A percentile compares a stretch with the other conserved stretches of the same genome.
phyloP scores from a whole-genome alignment of 2,113 vertebrate species.

The Paratilapia polleni region DNA sequence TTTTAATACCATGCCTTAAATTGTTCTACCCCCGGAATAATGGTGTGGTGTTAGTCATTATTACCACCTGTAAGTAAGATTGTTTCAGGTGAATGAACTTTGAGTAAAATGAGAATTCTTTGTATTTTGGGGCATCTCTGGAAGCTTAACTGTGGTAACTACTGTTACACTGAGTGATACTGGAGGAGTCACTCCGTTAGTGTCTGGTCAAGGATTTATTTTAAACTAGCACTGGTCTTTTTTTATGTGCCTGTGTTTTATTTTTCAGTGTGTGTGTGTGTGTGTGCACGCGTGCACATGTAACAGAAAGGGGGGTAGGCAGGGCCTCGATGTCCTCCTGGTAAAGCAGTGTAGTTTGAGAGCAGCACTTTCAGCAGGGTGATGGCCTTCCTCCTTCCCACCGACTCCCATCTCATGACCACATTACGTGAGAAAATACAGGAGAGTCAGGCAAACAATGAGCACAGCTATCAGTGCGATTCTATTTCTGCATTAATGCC shows the following conservation, averaged over 20 bases:
- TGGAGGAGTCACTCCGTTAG: not conserved
- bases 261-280: constrained; percentile 4
- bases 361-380: constrained; percentile 74
- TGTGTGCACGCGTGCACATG: not conserved
- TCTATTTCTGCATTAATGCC: constrained; percentile 9
- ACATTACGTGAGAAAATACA: constrained; percentile 28
- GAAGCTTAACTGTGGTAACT: not conserved
- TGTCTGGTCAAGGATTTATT: not conserved
- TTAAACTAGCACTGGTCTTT: not conserved
- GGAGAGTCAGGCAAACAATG: not conserved
- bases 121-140: not conserved
- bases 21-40: not conserved
- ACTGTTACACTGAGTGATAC: not conserved
- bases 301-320: constrained; percentile 33
- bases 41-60: not conserved
- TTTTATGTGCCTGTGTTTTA: not conserved
- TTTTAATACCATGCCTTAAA: not conserved
- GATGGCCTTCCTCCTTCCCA: constrained; percentile 46
- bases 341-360: constrained; percentile 77
- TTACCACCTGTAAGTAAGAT: not conserved
- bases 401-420: constrained; percentile 26
- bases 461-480: not conserved
- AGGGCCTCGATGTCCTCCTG: constrained; percentile 56
- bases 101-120: not conserved
- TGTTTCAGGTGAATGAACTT: not conserved